These are phyloP conservation scores for Odontophorus gujanensis DNA, from an alignment of 2,113 vertebrate genomes.

Conservation along the genomic window DNA sequence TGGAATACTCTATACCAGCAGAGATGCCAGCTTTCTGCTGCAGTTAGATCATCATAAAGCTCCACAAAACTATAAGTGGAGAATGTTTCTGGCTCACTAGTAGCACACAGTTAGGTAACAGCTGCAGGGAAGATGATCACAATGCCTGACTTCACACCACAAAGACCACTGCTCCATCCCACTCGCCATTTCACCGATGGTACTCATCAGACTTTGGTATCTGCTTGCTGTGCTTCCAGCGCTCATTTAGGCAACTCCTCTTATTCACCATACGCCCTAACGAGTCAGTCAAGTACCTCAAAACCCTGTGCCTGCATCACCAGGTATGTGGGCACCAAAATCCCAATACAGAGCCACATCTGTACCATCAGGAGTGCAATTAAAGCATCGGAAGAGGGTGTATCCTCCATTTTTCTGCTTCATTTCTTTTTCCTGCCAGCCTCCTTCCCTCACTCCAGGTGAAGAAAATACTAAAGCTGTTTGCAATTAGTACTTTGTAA, in stretches of 20 bases:
- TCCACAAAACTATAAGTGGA: not conserved
- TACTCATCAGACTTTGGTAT: not conserved
- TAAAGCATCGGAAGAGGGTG: accelerated
- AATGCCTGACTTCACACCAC: not conserved
- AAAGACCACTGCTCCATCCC: not conserved
- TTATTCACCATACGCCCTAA: not conserved
- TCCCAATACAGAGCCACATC: not conserved
- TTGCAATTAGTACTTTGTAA: not conserved
- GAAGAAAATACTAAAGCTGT: not conserved
- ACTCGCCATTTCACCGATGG: not conserved
- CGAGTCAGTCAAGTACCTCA: not conserved
- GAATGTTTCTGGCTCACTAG: not conserved
- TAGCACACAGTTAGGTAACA: not conserved
- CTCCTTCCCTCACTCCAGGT: not conserved
- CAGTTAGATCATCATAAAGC: not conserved
- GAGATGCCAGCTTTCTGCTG: not conserved
- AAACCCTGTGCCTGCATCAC: accelerated
- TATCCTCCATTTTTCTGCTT: not conserved
- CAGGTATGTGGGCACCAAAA: not conserved
- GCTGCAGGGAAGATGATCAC: not conserved
- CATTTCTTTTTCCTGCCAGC: not conserved
- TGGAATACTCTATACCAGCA: not conserved
- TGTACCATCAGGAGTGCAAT: not conserved
- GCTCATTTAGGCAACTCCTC: not conserved
- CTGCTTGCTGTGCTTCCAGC: not conserved